phyloP scores from a whole-genome alignment of 2,113 vertebrate species.

The Heptranchias perlo region DNA sequence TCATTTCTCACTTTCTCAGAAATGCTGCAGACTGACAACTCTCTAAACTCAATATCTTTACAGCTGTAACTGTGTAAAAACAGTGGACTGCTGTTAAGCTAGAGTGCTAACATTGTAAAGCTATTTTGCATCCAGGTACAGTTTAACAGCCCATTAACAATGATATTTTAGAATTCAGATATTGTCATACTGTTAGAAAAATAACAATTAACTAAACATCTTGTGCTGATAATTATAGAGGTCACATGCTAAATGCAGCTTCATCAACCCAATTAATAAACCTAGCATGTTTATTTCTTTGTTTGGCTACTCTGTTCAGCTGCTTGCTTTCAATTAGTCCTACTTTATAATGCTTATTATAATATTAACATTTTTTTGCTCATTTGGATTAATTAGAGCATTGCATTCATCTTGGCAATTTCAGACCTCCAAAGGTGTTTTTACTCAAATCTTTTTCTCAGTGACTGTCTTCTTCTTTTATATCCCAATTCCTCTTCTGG shows the following conservation, averaged over 20 bases:
- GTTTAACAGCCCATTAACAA: background rate
- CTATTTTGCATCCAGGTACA: background rate
- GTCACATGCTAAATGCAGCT: background rate
- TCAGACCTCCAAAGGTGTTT: too few species aligned
- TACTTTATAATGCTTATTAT: too few species aligned
- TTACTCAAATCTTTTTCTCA: too few species aligned
- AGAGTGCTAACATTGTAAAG: background rate
- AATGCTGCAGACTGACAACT: background rate
- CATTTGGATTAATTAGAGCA: too few species aligned
- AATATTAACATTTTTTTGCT: too few species aligned
- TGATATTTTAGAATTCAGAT: background rate
- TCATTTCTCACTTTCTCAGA: background rate
- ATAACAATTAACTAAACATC: background rate
- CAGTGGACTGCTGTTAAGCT: background rate
- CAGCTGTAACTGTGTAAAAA: background rate
- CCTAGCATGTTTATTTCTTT: too few species aligned
- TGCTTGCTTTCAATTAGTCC: too few species aligned
- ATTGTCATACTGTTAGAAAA: background rate
- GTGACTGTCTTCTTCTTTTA: too few species aligned
- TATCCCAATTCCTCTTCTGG: too few species aligned
- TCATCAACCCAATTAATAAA: background rate
- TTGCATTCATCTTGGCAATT: too few species aligned
- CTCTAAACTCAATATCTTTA: background rate
- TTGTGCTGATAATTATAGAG: background rate
- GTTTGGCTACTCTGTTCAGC: too few species aligned